Conservation (phyloP, 2,888 invertebrate species). For the Eurytoma adleriae region DNA sequence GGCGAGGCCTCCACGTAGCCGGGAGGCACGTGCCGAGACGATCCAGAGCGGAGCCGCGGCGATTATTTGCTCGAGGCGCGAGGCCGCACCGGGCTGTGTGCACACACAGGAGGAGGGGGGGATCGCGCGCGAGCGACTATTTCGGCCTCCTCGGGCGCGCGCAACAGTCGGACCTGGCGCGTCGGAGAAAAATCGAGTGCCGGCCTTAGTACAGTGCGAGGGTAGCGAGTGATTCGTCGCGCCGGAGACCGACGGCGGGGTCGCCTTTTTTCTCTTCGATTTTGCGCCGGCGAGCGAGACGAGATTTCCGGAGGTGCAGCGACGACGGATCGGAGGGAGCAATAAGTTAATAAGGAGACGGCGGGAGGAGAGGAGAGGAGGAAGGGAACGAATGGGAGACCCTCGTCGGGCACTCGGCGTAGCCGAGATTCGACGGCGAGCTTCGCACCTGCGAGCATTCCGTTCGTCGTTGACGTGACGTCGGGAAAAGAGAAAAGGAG, state of each 20-base stretch:
- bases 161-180: conserved; percentile 9
- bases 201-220: neutral
- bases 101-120: no score
- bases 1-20: neutral
- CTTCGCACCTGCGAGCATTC: conserved; percentile 30
- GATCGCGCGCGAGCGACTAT: neutral
- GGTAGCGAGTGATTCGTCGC: conserved; percentile 34
- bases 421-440: conserved; percentile 40
- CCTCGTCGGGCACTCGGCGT: conserved; percentile 35
- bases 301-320: neutral
- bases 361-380: conserved; percentile 12
- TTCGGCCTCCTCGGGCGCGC: neutral
- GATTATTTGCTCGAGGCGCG: conserved; percentile 8
- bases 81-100: neutral
- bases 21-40: neutral
- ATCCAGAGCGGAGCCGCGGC: neutral
- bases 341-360: conserved; percentile 25
- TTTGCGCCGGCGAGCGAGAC: neutral
- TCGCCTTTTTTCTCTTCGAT: neutral
- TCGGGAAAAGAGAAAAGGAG: conserved; percentile 4
- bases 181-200: neutral
- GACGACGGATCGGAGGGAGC: neutral
- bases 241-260: conserved; percentile 3
- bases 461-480: conserved; percentile 19
- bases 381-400: conserved; percentile 27